Evolutionary conservation across 2,113 vertebrate species (phyloP).

Genomic region (Phylloscopus trochiloides): DNA sequence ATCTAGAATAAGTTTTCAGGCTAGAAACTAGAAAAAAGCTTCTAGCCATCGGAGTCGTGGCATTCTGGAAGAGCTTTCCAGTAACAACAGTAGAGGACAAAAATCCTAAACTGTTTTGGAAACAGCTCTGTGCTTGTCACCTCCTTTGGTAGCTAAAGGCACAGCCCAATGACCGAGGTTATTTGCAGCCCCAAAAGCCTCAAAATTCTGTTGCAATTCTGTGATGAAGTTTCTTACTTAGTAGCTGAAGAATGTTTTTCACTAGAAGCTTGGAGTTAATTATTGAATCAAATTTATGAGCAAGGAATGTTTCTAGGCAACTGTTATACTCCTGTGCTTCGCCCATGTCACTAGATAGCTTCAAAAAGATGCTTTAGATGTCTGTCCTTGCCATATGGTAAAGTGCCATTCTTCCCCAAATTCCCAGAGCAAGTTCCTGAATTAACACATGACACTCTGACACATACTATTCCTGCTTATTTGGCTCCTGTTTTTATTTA

Average conservation of each 20-base stretch:
- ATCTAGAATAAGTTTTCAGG: neutral
- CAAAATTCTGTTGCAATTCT: neutral
- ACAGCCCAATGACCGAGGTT: neutral
- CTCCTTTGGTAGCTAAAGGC: neutral
- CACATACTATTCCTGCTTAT: neutral
- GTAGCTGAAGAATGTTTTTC: neutral
- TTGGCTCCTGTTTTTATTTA: neutral
- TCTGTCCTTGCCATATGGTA: constrained; percentile 12
- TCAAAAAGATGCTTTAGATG: constrained; percentile 21
- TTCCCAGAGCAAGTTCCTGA: neutral
- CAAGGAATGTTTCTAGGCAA: constrained; percentile 46
- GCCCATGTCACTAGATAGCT: constrained; percentile 15
- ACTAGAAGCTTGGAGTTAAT: constrained; percentile 3
- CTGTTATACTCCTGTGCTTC: constrained; percentile 21
- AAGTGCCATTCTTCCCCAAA: constrained; percentile 10
- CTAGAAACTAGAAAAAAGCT: neutral
- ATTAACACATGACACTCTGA: neutral
- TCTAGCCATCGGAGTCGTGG: neutral
- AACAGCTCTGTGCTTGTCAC: neutral
- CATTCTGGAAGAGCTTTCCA: constrained; percentile 42
- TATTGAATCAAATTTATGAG: neutral
- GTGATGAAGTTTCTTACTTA: neutral
- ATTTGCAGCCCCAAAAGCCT: neutral
- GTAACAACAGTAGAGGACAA: constrained; percentile 16
- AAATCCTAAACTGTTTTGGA: constrained; percentile 25